Base-by-base conservation (phyloP, 2,113 vertebrate genomes). In the Eublepharis macularius region DNA sequence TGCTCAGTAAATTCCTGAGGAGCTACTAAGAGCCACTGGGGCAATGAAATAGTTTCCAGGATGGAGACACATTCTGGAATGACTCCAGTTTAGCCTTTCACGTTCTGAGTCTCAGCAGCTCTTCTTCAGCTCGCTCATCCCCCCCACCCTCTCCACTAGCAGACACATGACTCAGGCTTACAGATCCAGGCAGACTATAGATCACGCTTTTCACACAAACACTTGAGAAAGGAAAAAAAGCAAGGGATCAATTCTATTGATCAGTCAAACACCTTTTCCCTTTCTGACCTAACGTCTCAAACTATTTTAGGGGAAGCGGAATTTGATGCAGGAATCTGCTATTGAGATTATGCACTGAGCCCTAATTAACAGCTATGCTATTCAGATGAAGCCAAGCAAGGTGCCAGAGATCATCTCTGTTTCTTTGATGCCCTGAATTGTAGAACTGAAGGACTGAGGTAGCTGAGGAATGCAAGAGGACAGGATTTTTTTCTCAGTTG, bases 351-450 rank as follows among this genome's bases (percentile, higher is more conserved):
- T 91, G 1, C 80, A 84, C 45, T n/a, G 70, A 92, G 34, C 2
- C 0, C 72, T 92, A 93, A 93, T 94, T 93, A 93, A 90, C 81
- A 91, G 81, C 80, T 88, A 36, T 66, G 13, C 87, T 86, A 87
- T 86, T 66, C 82, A 70, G 17, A 65, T 87, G 77, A 63, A 12
- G 84, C 84, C 82, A 81, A 43, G 17, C 60, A 85, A 16, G 43
- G 29, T 32, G 26, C 24, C 63, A 41, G 54, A 76, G 47, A 29
- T 36, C 21, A 57, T n/a, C 65, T 84, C 47, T 84, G 9, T 69
- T 43, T 78, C 65, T 21, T 8, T 7, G 32, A 7, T 54, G 66
- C 26, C 34, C 34, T 54, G 12, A 70, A 70, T 76, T 70, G 41
- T 21, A 78, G 5, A 19, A 70, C 26, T 26, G 21, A 70, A 78